phyloP scores from a whole-genome alignment of 1,140 invertebrate genomes.

The Aphaenogaster ashmeadi region DNA sequence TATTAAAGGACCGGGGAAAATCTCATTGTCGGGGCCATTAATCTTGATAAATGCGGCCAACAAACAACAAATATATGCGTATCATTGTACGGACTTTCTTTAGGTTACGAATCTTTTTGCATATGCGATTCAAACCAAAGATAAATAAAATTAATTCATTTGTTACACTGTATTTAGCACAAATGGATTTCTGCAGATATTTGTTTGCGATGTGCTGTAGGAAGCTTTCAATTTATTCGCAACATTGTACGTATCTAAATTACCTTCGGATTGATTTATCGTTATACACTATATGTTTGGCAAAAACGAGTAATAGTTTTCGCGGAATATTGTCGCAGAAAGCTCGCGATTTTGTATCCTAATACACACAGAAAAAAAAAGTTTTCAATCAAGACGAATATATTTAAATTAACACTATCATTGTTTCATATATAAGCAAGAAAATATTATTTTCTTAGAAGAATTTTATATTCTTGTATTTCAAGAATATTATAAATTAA shows the following conservation, averaged over 20 bases:
- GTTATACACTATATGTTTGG: neutral
- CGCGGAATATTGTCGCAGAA: neutral
- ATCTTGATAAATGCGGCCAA: constrained; percentile 49
- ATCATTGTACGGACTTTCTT: constrained; percentile 31
- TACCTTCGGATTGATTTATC: constrained; percentile 24
- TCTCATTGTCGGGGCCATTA: constrained; percentile 47
- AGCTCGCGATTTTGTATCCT: neutral
- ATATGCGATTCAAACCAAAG: constrained; percentile 20
- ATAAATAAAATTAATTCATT: constrained; percentile 45
- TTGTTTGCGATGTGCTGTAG: constrained; percentile 5
- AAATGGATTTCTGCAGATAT: constrained; percentile 42
- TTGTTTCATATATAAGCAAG: too few species aligned
- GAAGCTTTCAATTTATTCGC: constrained; percentile 44
- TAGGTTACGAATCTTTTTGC: neutral
- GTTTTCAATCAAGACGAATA: too few species aligned
- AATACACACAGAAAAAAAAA: too few species aligned
- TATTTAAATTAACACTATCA: too few species aligned
- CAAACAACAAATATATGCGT: constrained; percentile 39
- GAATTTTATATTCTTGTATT: too few species aligned
- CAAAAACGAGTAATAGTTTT: neutral
- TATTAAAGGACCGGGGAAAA: constrained; percentile 23
- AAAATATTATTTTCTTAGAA: too few species aligned
- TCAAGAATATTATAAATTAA: too few species aligned
- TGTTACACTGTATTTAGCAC: constrained; percentile 34
- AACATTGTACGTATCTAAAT: constrained; percentile 31